Base-by-base conservation (phyloP, 2,888 invertebrate species). In the Mythimna impura region DNA sequence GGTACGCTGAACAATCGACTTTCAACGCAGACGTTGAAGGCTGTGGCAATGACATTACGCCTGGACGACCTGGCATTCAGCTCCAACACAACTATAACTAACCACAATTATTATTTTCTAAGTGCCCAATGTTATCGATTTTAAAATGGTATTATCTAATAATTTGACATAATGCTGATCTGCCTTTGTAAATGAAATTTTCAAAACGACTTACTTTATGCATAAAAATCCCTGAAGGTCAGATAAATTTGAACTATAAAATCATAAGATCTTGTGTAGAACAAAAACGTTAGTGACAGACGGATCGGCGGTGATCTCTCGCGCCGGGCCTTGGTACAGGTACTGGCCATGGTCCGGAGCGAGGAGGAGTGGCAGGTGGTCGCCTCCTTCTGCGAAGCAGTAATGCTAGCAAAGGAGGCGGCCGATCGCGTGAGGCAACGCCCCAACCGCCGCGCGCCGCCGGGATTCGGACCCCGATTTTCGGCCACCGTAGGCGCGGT, bases 21-120 rank as follows among this genome's bases (percentile, higher is more conserved):
- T 71, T 79, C 64, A 73, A 81, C 22, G 25, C 30, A 71, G 36
- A 71, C 64, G 47, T 25, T 58, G 76, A 86, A 88, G 88, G 89
- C 64, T 81, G 57, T 30, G 87, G 77, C 88, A 88, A 82, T 88
- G 89, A 88, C 88, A 87, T 88, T 87, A 87, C 25, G 78, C 40
- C 75, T 60, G 72, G 68, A 78, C 40, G 71, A 79, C 60, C 81
- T 78, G 78, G 71, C 81, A 78, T 84, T 82, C 70, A 54, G 22
- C n/a, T 76, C 62, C 55, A 73, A 61, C 52, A 66, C 34, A 60
- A 69, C 66, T 54, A 78, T 77, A 82, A 73, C 68, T 71, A 73
- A 65, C 22, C 78, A 71, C 67, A 71, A 65, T 73, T 78, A 78
- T 68, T 64, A 76, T 66, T 64, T 70, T 65, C 47, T 50, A 55